Conservation (phyloP, 2,113 vertebrate species). For the Theropithecus gelada region DNA sequence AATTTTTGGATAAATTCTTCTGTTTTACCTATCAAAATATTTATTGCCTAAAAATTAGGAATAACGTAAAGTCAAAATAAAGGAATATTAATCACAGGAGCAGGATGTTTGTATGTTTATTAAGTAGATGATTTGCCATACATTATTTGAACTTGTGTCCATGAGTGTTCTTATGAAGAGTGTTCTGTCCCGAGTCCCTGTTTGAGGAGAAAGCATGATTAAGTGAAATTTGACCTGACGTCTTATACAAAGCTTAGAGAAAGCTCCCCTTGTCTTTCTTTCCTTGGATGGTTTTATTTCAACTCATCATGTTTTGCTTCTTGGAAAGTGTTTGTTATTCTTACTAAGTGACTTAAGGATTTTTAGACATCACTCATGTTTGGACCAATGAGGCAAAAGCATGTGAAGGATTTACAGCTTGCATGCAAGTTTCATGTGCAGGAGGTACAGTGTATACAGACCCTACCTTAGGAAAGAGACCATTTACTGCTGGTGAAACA, state of each 20-base stretch:
- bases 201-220: not conserved
- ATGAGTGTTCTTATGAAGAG: not conserved
- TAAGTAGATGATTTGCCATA: not conserved
- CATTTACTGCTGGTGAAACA: slow-evolving; percentile 56
- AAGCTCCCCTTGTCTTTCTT: not conserved
- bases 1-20: not conserved
- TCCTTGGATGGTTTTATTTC: slow-evolving; percentile 38
- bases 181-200: not conserved
- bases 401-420: slow-evolving; percentile 9
- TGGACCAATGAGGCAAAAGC: slow-evolving; percentile 7
- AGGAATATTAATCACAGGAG: not conserved
- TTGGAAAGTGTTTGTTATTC: slow-evolving; percentile 52
- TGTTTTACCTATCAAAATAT: slow-evolving; percentile 7
- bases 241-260: not conserved
- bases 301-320: not conserved
- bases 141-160: not conserved
- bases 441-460: not conserved
- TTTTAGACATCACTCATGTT: slow-evolving; percentile 38
- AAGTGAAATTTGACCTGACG: not conserved
- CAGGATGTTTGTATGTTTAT: not conserved
- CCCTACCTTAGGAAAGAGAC: not conserved
- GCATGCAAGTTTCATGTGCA: not conserved
- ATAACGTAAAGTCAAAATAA: not conserved
- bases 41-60: not conserved
- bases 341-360: slow-evolving; percentile 30